These are phyloP conservation scores for Bos taurus DNA, from an alignment of 2,113 vertebrate genomes.

Conservation along the genomic window DNA sequence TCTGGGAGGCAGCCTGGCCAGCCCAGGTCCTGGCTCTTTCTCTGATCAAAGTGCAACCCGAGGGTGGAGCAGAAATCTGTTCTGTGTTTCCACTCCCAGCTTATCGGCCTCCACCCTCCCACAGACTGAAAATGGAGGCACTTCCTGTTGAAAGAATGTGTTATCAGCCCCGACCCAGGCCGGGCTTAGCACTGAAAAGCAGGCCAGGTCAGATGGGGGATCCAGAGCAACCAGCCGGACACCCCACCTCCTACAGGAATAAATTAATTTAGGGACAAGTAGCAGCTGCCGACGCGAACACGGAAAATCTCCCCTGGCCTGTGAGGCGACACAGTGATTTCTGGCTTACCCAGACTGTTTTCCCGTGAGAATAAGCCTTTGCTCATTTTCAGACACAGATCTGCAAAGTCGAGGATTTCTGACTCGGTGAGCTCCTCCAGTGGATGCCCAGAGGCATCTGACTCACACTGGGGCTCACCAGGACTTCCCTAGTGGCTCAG, in stretches of 20 bases:
- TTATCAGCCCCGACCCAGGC: constrained; percentile 67
- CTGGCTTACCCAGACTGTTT: neutral
- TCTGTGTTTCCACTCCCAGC: constrained; percentile 69
- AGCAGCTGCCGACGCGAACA: constrained; percentile 27
- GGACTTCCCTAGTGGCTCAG: neutral
- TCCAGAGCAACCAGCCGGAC: constrained; percentile 18
- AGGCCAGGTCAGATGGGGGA: constrained; percentile 58
- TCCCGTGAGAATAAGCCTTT: neutral
- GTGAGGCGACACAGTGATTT: neutral
- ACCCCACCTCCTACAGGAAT: constrained; percentile 71
- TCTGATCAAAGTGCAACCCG: constrained; percentile 71
- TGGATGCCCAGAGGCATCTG: neutral
- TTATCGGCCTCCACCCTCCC: constrained; percentile 75
- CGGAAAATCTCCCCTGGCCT: constrained; percentile 53
- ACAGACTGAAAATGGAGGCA: constrained; percentile 67
- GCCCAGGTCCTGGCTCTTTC: constrained; percentile 65
- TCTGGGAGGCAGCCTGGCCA: constrained; percentile 45
- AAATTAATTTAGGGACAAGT: constrained; percentile 61
- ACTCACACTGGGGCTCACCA: neutral
- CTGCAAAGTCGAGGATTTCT: neutral
- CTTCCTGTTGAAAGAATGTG: constrained; percentile 79
- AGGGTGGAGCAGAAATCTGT: constrained; percentile 66
- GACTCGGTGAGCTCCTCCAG: neutral
- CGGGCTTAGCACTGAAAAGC: constrained; percentile 34
- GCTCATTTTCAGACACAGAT: neutral